A percentile compares a stretch with the other conserved stretches of the same genome.
Evolutionary conservation across 2,888 invertebrate genomes (phyloP).

Genomic region (Sphaerophoria rueppellii): DNA sequence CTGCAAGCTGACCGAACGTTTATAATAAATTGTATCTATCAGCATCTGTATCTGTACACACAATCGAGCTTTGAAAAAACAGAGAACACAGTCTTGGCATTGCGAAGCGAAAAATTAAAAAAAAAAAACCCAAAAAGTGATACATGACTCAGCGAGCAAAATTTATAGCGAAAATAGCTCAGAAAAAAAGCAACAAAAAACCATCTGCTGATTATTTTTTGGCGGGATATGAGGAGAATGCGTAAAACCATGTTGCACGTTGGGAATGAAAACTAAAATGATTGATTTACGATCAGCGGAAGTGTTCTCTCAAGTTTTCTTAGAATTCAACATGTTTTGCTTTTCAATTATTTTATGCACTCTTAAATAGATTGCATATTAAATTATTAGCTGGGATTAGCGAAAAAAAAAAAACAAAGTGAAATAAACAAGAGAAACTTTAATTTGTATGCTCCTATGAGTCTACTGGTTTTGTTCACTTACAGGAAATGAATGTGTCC

Average conservation of each 20-base stretch:
- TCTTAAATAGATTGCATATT: neutral
- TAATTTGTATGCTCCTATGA: constrained; percentile 1
- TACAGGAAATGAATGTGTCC: neutral
- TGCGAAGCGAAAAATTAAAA: neutral
- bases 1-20: constrained; percentile 18
- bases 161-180: constrained; percentile 22
- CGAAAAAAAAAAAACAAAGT: neutral
- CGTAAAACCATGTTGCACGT: constrained; percentile 14
- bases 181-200: neutral
- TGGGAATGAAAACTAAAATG: neutral
- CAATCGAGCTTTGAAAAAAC: neutral
- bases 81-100: constrained; percentile 24
- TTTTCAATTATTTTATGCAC: constrained; percentile 9
- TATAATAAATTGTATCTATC: constrained; percentile 22
- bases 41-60: neutral
- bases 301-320: neutral
- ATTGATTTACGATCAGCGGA: constrained; percentile 58
- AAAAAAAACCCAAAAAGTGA: neutral
- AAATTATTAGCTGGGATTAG: neutral
- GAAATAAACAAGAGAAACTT: neutral
- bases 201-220: constrained; percentile 6
- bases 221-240: neutral
- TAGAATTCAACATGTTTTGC: constrained; percentile 25
- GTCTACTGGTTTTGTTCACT: neutral
- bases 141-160: constrained; percentile 23